Conservation (phyloP, 2,888 invertebrate species). For the Sphaerophoria taeniata region DNA sequence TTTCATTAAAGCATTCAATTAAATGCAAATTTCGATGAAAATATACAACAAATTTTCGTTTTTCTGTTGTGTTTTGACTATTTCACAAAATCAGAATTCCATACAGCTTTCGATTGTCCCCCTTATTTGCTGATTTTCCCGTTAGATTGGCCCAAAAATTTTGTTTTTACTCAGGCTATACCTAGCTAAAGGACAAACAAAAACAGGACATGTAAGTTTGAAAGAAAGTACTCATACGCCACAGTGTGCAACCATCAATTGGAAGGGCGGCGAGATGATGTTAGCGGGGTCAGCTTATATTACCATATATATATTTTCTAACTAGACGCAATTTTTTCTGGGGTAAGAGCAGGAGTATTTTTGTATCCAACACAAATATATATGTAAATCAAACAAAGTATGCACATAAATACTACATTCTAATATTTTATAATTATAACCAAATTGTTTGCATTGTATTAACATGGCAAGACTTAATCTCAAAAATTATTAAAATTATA, state of each 20-base stretch:
- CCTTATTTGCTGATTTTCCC: no score
- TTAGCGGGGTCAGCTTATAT: not conserved
- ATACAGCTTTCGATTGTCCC: no score
- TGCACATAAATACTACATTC: not conserved
- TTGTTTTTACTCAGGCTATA: no score
- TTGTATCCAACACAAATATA: not conserved
- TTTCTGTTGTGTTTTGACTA: no score
- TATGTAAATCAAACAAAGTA: not conserved
- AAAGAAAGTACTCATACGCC: no score
- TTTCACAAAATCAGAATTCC: no score
- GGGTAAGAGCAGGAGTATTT: not conserved
- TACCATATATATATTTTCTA: not conserved
- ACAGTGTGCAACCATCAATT: no score
- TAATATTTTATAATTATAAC: not conserved
- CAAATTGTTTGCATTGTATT: not conserved
- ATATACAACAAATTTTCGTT: no score
- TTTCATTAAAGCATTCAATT: no score
- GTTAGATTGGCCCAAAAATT: not conserved
- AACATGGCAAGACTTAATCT: not conserved
- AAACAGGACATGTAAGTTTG: no score
- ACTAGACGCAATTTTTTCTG: not conserved
- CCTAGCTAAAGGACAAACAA: no score
- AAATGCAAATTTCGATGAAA: no score
- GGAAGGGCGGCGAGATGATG: not conserved
- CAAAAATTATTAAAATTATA: conserved; percentile 1